Base-by-base conservation (phyloP, 2,888 invertebrate species). In the Heliconius charithonia region DNA sequence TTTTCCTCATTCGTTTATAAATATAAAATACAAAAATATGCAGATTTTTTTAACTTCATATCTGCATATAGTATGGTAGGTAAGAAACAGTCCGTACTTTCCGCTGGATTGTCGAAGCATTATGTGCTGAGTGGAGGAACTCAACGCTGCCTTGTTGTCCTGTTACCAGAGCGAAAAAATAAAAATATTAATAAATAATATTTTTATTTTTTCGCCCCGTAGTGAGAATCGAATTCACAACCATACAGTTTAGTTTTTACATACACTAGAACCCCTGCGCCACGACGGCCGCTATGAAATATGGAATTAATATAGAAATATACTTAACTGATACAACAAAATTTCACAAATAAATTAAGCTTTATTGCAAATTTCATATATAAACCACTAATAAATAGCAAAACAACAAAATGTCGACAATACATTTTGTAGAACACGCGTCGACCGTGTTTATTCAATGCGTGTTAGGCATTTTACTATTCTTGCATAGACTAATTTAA, bases 271-370 rank as follows among this genome's bases (percentile, higher is more conserved):
- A 0, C 16, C 16, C 1, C 45, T 45, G 16, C 45, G 4, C 45
- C 45, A 45, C 16, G 45, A 45, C 45, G 45, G 16, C 16, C 19
- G 16, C 51, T 51, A 19, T 19, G 19, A 45, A 45, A 45, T 16
- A 16, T 45, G 1, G 16, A 45, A 45, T 45, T 0, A 51, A 51
- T 51, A 51, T 19, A 19, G 4, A 51, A 51, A 51, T 19, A 51
- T 51, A 51, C 19, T 19, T 19, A 51, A 56, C n/a, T 41, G 41
- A n/a, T 37, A 67, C 22, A 7, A 7, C 32, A 59, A 0, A 72
- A 72, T 72, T 72, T n/a, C 59, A n/a, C 59, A 59, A 59, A 37
- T 59, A 59, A 59, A 72, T 72, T 59, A 32, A 59, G 59, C n/a
- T 25, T n/a, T 22, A 59, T 72, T 59, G 32, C 59, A 37, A 32